Evolutionary conservation across 2,797 vertebrate species (phyloP).

Genomic region (Ibycter americanus): DNA sequence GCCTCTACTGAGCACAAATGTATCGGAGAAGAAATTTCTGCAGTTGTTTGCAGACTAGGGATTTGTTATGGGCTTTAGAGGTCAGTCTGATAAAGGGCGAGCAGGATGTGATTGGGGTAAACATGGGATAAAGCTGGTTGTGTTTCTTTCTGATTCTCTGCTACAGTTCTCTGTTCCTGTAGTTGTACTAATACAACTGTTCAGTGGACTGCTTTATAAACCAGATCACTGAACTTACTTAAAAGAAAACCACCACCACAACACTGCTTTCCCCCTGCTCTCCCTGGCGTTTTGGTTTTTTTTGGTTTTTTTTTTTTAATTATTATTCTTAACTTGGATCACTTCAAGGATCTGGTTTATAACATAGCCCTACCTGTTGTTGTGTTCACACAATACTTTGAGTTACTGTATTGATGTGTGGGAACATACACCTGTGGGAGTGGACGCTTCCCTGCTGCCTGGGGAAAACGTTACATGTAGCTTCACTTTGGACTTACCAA

Average conservation of each 20-base stretch:
- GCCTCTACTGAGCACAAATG: neutral
- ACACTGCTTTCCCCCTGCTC: neutral
- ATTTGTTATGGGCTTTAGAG: neutral
- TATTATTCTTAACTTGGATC: neutral
- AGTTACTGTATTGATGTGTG: neutral
- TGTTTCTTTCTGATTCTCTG: neutral
- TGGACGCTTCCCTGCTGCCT: neutral
- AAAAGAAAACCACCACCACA: neutral
- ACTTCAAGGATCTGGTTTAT: neutral
- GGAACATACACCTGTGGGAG: neutral
- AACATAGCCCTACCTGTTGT: neutral
- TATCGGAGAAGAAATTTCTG: neutral
- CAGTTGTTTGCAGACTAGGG: neutral
- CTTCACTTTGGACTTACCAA: neutral
- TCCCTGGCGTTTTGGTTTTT: neutral
- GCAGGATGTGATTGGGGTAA: neutral
- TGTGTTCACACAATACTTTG: neutral
- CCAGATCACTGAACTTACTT: neutral
- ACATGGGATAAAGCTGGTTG: neutral
- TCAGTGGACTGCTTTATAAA: neutral
- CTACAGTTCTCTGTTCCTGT: neutral
- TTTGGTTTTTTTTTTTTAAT: neutral
- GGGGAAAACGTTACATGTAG: neutral
- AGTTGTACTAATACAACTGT: neutral
- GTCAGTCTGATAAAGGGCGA: neutral